Base-by-base conservation (phyloP, 2,113 vertebrate species). In the Vidua chalybeata region DNA sequence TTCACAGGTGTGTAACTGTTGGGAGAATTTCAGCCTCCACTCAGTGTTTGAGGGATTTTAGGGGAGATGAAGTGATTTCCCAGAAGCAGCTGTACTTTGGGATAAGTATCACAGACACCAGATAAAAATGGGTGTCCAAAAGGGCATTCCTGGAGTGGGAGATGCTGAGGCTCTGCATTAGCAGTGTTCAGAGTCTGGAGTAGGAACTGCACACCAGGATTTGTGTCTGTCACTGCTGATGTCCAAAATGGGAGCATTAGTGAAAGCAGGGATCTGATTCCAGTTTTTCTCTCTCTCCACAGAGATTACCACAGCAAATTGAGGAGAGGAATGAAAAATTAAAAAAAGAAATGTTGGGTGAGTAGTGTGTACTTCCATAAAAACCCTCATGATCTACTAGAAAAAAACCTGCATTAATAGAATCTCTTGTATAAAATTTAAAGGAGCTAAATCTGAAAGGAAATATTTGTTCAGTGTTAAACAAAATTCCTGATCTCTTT, bases 331-430 rank as follows among this genome's bases (percentile, higher is more conserved):
- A 99, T 76, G 99, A 99, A 97, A 99, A 98, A 90, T 88, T 99
- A 87, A 99, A 99, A 96, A 98, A 99, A 94, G 99, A 99, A 94
- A 99, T 99, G 99, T 95, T 99, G 68, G 97, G 99, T 99, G 98
- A 94, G 99, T 96, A 74, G 28, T 0, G 3, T 64, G 48, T 55
- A 10, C 31, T 86, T 84, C 19, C 16, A 46, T 54, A 45, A 30
- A 66, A 54, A 52, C n/a, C 41, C 33, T 77, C 9, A 31, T 24
- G 27, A 35, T 28, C 61, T 67, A 4, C 24, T 71, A 37, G 64
- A 13, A 79, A 91, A 79, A 91, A 62, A 51, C 56, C 61, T 17
- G 26, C 28, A 15, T 12, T 0, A 75, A 23, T 61, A 39, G 26
- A 87, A 79, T 85, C 8, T 91, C 45, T 55, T 72, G 23, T 15